Conservation (phyloP, 2,113 vertebrate species). For the Addax nasomaculatus region DNA sequence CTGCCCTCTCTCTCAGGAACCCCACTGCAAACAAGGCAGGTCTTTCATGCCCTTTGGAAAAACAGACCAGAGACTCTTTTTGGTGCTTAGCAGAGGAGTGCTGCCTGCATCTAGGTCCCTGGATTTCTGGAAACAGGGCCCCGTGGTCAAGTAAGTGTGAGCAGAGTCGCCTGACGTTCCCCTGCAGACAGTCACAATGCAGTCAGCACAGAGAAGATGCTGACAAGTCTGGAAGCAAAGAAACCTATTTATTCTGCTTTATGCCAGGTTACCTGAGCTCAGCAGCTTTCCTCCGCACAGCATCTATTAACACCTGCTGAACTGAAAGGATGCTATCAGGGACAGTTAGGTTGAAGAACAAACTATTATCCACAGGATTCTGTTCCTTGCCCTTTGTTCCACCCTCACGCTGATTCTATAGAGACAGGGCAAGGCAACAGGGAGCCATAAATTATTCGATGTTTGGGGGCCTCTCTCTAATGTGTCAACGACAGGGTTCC, state of each 20-base stretch:
- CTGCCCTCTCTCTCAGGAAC: no score
- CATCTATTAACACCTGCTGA: background rate
- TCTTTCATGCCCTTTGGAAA: background rate
- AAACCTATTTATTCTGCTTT: background rate
- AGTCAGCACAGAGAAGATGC: background rate
- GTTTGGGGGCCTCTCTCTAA: background rate
- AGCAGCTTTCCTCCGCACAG: background rate
- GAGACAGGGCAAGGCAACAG: background rate
- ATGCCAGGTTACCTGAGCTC: no score
- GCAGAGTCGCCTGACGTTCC: background rate
- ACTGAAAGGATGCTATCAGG: background rate
- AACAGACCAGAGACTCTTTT: background rate
- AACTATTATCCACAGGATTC: background rate
- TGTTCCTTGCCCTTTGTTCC: background rate
- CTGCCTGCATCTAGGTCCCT: fast-evolving
- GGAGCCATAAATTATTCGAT: background rate
- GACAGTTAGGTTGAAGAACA: background rate
- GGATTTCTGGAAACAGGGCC: background rate
- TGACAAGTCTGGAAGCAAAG: background rate
- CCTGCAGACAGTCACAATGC: background rate
- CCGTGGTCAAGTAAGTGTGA: background rate
- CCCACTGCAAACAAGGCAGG: background rate
- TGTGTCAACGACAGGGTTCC: background rate
- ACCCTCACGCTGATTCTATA: background rate
- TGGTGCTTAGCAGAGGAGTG: background rate